Evolutionary conservation across 2,113 vertebrate species (phyloP), one percentile per base, ranked within the genome.

Genomic region (Thermophis baileyi): DNA sequence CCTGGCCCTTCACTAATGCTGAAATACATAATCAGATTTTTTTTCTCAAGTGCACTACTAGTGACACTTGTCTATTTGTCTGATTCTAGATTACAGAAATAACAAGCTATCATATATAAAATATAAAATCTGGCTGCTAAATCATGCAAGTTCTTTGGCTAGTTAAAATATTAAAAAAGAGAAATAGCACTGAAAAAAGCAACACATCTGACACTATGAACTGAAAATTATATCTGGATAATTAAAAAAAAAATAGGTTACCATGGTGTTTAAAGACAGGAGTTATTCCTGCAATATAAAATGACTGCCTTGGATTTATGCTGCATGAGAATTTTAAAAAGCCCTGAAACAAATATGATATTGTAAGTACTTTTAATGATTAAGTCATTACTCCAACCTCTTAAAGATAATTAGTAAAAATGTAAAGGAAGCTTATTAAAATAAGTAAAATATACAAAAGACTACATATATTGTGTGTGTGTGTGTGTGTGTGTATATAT

Each of bases 211-310:
- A 92, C 90, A 94, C 93, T 0, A 92, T 4, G 93, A 95, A 93
- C n/a, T 91, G 40, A 86, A 95, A 94, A 92, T 93, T 50, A 92
- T 46, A 91, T 16, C 85, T 91, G 92, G 55, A 85, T 93, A 93
- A 93, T 47, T 46, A 69, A 3, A 87, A 1, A 54, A 91, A 54
- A 89, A 89, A 51, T 24, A 87, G 9, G 88, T 88, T 94, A 87
- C 88, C 0, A 6, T 0, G 0, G n/a, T 35, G n/a, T 14, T 88
- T 88, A 30, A 94, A 91, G 89, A 93, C 11, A 47, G 89, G 87
- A 94, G 91, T 90, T n/a, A 53, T 11, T 94, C 46, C 93, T 93
- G 60, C 0, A 7, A 30, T 8, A 85, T 1, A 88, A 51, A 93
- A 47, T 40, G 2, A 40, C 27, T 90, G 90, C 44, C 63, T 95